These are phyloP conservation scores for Thalassophryne amazonica DNA, from an alignment of 2,797 vertebrate species.

Conservation along the genomic window DNA sequence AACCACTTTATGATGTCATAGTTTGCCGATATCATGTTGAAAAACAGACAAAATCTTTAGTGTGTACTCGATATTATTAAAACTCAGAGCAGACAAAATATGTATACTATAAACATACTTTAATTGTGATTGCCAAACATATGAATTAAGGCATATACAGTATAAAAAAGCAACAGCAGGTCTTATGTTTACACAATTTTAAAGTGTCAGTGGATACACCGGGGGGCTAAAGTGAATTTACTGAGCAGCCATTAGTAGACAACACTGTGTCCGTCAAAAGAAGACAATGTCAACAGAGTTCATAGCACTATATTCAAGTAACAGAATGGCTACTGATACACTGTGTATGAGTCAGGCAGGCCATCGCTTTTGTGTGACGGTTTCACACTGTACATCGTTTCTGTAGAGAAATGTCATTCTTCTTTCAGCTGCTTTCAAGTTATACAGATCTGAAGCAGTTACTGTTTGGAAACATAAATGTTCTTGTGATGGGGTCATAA, in stretches of 20 bases:
- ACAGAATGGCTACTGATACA: constrained; percentile 91
- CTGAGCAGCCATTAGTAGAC: constrained; percentile 89
- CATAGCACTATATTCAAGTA: constrained; percentile 97
- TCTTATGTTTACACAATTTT: constrained; percentile 88
- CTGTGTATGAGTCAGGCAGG: constrained; percentile 74
- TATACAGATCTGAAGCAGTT: too few species aligned
- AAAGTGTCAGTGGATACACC: constrained; percentile 80
- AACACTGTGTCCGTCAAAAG: constrained; percentile 84
- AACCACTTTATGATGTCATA: too few species aligned
- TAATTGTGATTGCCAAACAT: constrained; percentile 99
- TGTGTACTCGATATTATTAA: too few species aligned
- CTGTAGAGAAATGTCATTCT: too few species aligned
- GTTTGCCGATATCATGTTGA: too few species aligned
- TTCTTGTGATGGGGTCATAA: too few species aligned
- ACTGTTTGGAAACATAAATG: too few species aligned
- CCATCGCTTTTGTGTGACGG: constrained; percentile 60
- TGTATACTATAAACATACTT: constrained; percentile 82
- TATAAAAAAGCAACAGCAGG: constrained; percentile 97
- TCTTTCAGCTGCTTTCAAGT: background rate
- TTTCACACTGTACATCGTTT: background rate
- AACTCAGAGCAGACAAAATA: constrained; percentile 1
- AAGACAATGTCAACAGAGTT: constrained; percentile 95
- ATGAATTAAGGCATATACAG: constrained; percentile 97
- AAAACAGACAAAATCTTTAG: too few species aligned
- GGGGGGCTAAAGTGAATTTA: constrained; percentile 88